Conservation (phyloP, 2,797 vertebrate species). For the Trachurus trachurus region DNA sequence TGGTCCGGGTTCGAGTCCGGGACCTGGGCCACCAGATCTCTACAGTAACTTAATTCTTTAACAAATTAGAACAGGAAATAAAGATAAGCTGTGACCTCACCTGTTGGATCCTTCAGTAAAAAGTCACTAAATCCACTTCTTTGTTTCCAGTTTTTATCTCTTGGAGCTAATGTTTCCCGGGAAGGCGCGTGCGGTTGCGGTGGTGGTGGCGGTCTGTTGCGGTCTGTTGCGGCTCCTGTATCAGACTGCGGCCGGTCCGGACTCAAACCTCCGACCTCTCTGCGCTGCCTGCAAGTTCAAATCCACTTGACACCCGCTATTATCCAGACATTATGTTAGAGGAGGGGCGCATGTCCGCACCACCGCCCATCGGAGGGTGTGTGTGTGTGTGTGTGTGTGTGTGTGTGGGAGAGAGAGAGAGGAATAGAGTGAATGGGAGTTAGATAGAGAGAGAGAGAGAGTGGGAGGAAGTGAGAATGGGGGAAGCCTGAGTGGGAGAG, state of each 20-base stretch:
- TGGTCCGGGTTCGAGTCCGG: too few relatives aligned
- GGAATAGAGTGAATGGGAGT: neutral
- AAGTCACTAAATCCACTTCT: conserved; percentile 5
- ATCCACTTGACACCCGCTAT: conserved; percentile 90
- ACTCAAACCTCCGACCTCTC: conserved; percentile 69
- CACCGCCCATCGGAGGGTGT: conserved; percentile 9
- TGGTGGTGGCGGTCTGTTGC: too few relatives aligned
- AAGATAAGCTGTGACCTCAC: too few relatives aligned
- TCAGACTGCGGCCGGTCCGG: conserved; percentile 33
- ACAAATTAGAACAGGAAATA: too few relatives aligned
- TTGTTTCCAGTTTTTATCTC: neutral
- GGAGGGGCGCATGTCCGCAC: conserved; percentile 85
- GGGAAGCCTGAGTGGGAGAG: neutral
- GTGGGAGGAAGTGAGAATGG: neutral
- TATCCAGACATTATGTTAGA: conserved; percentile 86
- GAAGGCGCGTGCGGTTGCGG: too few relatives aligned
- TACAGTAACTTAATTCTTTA: too few relatives aligned
- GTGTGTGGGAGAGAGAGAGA: too few relatives aligned
- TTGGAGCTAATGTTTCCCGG: too few relatives aligned
- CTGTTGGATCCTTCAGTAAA: neutral
- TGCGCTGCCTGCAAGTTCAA: conserved; percentile 92
- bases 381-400: neutral
- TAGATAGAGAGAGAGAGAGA: too few relatives aligned
- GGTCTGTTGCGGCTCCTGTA: too few relatives aligned
- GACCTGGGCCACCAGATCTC: too few relatives aligned